Conservation (phyloP, 2,113 vertebrate genomes). For the Syngnathoides biaculeatus region DNA sequence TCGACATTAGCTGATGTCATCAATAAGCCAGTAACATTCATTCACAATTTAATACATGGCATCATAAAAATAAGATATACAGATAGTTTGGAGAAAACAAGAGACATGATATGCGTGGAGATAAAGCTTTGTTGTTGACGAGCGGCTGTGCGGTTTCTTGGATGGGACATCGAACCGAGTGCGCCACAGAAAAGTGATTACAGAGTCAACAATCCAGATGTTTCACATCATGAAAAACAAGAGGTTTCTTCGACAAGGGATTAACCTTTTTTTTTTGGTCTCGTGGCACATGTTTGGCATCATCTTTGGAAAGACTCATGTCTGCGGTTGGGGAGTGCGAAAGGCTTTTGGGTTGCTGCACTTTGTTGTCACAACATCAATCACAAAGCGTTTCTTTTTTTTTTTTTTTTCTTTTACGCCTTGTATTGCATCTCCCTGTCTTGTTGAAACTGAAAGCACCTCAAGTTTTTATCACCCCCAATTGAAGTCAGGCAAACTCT, state of each 20-base stretch:
- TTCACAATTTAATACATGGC: too few species aligned
- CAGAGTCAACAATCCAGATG: background rate
- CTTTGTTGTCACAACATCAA: background rate
- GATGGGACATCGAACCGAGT: too few species aligned
- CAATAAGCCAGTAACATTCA: too few species aligned
- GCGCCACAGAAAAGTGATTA: too few species aligned
- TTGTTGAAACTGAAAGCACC: background rate
- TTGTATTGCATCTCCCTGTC: background rate
- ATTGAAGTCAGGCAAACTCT: background rate
- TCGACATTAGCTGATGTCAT: too few species aligned
- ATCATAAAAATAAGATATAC: too few species aligned
- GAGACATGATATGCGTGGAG: too few species aligned
- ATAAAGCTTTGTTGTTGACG: too few species aligned
- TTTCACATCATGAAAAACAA: background rate
- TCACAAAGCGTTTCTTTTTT: background rate
- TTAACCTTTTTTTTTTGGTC: background rate
- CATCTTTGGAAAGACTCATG: background rate
- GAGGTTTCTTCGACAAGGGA: background rate
- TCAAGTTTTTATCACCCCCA: constrained; percentile 1
- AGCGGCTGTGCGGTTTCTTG: too few species aligned
- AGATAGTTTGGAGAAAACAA: too few species aligned
- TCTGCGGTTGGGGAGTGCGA: background rate
- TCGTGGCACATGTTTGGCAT: background rate
- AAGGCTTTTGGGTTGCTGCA: too few species aligned
- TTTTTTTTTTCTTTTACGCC: too few species aligned